Percentiles rank a stretch among this genome's conserved stretches.
Evolutionary conservation across 1,140 invertebrate species (phyloP).

Genomic region (Drosophila prosaltans): DNA sequence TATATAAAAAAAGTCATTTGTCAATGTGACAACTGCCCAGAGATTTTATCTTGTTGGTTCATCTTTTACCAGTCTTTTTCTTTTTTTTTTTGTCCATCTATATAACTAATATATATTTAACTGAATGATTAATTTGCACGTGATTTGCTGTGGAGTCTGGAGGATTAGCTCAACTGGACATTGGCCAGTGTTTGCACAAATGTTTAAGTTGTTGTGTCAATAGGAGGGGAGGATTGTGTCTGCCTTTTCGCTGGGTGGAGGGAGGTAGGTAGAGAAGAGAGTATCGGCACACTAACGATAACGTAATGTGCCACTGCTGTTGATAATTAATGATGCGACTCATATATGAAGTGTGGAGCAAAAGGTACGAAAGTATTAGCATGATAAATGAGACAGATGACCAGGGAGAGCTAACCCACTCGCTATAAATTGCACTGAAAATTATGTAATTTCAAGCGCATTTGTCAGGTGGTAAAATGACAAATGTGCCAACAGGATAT

Average conservation of each 20-base stretch:
- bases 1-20: constrained; percentile 51
- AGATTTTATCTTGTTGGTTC: constrained; percentile 17
- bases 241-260: background rate
- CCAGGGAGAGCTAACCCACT: constrained; percentile 43
- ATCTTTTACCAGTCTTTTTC: constrained; percentile 33
- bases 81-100: background rate
- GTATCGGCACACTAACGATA: constrained; percentile 13
- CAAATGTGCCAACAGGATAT: constrained; percentile 48
- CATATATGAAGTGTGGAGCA: constrained; percentile 43
- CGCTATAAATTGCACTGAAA: constrained; percentile 35
- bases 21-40: constrained; percentile 42
- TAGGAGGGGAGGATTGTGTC: constrained; percentile 26
- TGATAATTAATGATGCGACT: constrained; percentile 72
- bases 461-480: constrained; percentile 18
- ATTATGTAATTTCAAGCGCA: constrained; percentile 62
- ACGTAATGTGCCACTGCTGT: constrained; percentile 36
- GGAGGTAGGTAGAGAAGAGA: background rate
- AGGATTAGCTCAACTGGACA: constrained; percentile 52
- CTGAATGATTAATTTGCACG: constrained; percentile 51
- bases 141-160: constrained; percentile 43
- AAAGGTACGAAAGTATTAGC: constrained; percentile 57
- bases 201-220: constrained; percentile 77
- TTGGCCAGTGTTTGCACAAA: constrained; percentile 69
- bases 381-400: constrained; percentile 67
- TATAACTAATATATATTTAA: constrained; percentile 29